Evolutionary conservation across 1,140 invertebrate species (phyloP).

Genomic region (Drosophila triauraria): DNA sequence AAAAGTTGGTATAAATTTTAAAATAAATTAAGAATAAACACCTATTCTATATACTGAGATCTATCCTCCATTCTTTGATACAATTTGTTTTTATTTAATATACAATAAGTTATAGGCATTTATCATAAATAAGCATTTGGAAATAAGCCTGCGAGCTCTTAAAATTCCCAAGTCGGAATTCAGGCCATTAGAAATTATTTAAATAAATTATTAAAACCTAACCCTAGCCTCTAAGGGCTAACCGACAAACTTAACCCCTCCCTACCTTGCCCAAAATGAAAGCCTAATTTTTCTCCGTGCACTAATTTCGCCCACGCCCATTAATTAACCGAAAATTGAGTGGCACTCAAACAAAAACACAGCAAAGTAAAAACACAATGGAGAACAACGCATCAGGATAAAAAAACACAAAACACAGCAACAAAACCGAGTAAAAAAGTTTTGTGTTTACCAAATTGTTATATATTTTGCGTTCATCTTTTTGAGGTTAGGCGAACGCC

Average conservation of each 20-base stretch:
- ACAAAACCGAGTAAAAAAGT: slow-evolving; percentile 11
- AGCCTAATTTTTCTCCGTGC: background rate
- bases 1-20: background rate
- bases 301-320: slow-evolving; percentile 44
- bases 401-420: slow-evolving; percentile 6
- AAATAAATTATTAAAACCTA: too few species aligned
- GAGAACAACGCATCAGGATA: slow-evolving; percentile 58
- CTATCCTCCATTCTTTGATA: too few species aligned
- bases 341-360: slow-evolving; percentile 41
- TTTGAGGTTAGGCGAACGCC: slow-evolving; percentile 61
- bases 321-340: slow-evolving; percentile 62
- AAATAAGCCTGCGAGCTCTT: too few species aligned
- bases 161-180: too few species aligned
- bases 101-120: too few species aligned
- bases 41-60: background rate
- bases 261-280: background rate
- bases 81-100: too few species aligned
- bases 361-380: slow-evolving; percentile 18
- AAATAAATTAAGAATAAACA: background rate
- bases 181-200: too few species aligned
- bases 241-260: background rate
- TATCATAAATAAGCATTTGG: too few species aligned
- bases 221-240: background rate
- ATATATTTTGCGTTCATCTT: slow-evolving; percentile 57
- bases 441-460: slow-evolving; percentile 66